phyloP scores from a whole-genome alignment of 2,888 invertebrate genomes.

The Erebia ligea region DNA sequence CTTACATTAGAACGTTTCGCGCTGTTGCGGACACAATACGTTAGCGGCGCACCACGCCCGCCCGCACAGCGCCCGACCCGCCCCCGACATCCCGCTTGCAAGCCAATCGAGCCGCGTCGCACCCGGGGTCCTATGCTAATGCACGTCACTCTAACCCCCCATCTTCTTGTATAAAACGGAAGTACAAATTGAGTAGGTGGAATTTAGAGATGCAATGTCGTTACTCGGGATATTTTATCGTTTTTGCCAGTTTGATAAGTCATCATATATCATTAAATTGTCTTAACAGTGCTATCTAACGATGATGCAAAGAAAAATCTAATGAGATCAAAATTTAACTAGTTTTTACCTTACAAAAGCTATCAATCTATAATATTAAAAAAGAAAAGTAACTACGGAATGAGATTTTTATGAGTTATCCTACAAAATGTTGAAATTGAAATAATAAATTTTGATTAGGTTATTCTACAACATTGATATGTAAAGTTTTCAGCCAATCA shows the following conservation, averaged over 20 bases:
- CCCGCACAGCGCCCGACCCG: slow-evolving; percentile 39
- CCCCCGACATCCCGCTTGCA: slow-evolving; percentile 12
- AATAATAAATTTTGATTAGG: neutral
- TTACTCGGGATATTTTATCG: neutral
- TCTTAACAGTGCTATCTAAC: neutral
- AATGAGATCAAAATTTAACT: slow-evolving; percentile 14
- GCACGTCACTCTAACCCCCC: slow-evolving; percentile 20
- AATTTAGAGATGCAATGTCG: neutral
- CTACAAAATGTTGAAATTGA: neutral
- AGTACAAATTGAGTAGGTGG: neutral
- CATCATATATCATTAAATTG: neutral
- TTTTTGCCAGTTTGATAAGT: neutral
- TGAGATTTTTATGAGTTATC: neutral
- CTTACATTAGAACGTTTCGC: slow-evolving; percentile 76
- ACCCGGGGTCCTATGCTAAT: slow-evolving; percentile 36
- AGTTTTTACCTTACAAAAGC: slow-evolving; percentile 6
- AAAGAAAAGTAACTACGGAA: slow-evolving; percentile 7
- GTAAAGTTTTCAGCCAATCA: slow-evolving; percentile 37
- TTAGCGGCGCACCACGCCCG: slow-evolving; percentile 41
- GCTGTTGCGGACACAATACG: slow-evolving; percentile 62
- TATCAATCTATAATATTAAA: slow-evolving; percentile 20
- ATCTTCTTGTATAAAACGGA: neutral
- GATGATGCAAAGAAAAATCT: slow-evolving; percentile 5
- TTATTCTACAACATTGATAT: slow-evolving; percentile 10
- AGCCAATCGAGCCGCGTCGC: slow-evolving; percentile 23